phyloP scores from a whole-genome alignment of 1,140 invertebrate genomes.

The Adelges cooleyi region DNA sequence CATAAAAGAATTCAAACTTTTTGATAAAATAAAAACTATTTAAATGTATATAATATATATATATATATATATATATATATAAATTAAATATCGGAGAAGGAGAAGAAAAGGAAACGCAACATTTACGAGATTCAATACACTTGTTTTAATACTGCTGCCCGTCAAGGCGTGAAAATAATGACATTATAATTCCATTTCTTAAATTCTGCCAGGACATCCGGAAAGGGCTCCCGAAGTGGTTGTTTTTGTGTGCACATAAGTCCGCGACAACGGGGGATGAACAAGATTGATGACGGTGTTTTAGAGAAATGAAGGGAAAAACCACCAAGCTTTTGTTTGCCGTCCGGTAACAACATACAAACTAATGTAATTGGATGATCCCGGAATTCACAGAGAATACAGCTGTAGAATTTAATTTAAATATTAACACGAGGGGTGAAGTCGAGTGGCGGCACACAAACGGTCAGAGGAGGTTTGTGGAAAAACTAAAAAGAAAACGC shows the following conservation, averaged over 20 bases:
- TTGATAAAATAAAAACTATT: no score
- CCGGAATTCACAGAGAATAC: conserved; percentile 7
- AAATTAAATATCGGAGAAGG: no score
- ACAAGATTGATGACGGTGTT: conserved; percentile 27
- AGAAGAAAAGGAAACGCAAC: background rate
- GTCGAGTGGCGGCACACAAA: conserved; percentile 6
- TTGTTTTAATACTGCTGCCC: conserved; percentile 25
- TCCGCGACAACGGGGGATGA: conserved; percentile 19
- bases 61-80: no score
- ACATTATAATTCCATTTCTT: conserved; percentile 28
- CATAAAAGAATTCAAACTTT: no score
- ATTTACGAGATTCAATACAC: conserved; percentile 15
- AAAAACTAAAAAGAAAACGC: background rate
- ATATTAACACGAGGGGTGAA: conserved; percentile 20
- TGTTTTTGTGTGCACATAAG: conserved; percentile 23
- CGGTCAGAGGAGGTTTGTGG: background rate
- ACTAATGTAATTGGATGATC: conserved; percentile 28
- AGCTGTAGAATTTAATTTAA: conserved; percentile 22
- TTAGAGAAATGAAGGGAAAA: conserved; percentile 24
- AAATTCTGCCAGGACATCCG: conserved; percentile 24
- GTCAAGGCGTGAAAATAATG: conserved; percentile 26
- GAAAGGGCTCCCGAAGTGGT: conserved; percentile 22
- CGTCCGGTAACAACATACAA: conserved; percentile 11
- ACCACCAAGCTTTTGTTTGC: conserved; percentile 14
- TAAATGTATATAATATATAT: no score